Conservation (phyloP, 2,888 invertebrate species). For the Nymphalis urticae region DNA sequence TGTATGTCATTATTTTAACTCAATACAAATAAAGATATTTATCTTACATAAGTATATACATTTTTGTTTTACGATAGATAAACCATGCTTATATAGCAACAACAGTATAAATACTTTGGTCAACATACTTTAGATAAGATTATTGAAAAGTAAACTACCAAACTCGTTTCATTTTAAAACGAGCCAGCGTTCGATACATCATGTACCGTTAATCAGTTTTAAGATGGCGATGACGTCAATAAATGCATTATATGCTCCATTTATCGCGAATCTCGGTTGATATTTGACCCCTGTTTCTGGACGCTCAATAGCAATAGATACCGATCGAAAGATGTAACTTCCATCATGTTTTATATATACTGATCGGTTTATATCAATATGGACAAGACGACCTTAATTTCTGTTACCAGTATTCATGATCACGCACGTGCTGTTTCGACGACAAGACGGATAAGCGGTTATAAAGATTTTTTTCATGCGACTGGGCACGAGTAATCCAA, state of each 20-base stretch:
- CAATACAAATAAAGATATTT: no score
- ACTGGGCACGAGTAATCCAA: slow-evolving; percentile 2
- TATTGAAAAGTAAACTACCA: slow-evolving; percentile 23
- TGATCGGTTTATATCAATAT: slow-evolving; percentile 58
- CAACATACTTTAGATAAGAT: background rate
- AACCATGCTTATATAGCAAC: background rate
- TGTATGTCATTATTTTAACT: no score
- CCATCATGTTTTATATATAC: slow-evolving; percentile 56
- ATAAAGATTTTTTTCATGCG: slow-evolving; percentile 11
- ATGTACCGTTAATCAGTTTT: slow-evolving; percentile 28
- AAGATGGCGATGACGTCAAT: slow-evolving; percentile 33
- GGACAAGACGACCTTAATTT: slow-evolving; percentile 66
- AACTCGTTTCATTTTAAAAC: slow-evolving; percentile 27
- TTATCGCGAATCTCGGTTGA: slow-evolving; percentile 44
- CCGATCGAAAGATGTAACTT: slow-evolving; percentile 55
- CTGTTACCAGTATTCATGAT: slow-evolving; percentile 61
- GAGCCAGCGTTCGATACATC: slow-evolving; percentile 18
- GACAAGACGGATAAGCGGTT: slow-evolving; percentile 20
- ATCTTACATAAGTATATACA: no score
- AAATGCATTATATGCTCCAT: slow-evolving; percentile 32
- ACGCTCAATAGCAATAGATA: slow-evolving; percentile 36
- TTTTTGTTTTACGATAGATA: background rate
- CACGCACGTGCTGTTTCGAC: slow-evolving; percentile 50
- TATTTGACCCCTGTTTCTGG: slow-evolving; percentile 41
- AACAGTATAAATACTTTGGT: background rate